Evolutionary conservation across 2,888 invertebrate genomes (phyloP).

Genomic region (Prosapia bicincta): DNA sequence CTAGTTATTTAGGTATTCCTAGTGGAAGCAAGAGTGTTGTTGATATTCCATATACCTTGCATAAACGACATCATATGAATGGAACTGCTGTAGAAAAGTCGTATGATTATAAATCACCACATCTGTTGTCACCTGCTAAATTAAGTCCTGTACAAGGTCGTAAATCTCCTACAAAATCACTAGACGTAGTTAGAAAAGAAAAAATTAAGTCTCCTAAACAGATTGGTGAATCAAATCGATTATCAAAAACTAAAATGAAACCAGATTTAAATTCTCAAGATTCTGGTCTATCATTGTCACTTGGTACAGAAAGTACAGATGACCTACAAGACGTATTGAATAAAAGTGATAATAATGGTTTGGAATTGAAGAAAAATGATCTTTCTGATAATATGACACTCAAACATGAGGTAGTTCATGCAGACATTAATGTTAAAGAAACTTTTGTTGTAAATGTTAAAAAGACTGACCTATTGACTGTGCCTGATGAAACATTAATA

Average conservation of each 20-base stretch:
- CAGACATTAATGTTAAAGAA: background rate
- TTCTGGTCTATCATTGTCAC: slow-evolving; percentile 40
- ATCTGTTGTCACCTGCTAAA: slow-evolving; percentile 30
- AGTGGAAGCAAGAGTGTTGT: slow-evolving; percentile 54
- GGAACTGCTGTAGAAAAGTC: slow-evolving; percentile 61
- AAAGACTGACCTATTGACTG: background rate
- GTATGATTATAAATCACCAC: slow-evolving; percentile 34
- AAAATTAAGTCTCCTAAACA: slow-evolving; percentile 29
- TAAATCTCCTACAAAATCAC: slow-evolving; percentile 31
- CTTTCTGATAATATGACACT: background rate
- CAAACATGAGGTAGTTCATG: background rate
- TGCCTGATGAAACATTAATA: slow-evolving; percentile 8
- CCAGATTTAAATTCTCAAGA: slow-evolving; percentile 40
- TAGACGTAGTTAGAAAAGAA: slow-evolving; percentile 22
- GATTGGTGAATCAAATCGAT: slow-evolving; percentile 21
- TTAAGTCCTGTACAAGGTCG: slow-evolving; percentile 19
- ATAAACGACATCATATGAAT: slow-evolving; percentile 82
- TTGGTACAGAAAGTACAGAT: slow-evolving; percentile 39
- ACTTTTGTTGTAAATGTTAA: background rate
- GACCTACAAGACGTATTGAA: slow-evolving; percentile 38
- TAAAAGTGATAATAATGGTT: slow-evolving; percentile 20
- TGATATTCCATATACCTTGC: slow-evolving; percentile 80
- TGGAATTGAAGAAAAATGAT: background rate
- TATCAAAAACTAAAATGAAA: slow-evolving; percentile 36
- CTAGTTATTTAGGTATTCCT: slow-evolving; percentile 60